Evolutionary conservation across 2,888 invertebrate genomes (phyloP).

Genomic region (Eretmocerus hayati): DNA sequence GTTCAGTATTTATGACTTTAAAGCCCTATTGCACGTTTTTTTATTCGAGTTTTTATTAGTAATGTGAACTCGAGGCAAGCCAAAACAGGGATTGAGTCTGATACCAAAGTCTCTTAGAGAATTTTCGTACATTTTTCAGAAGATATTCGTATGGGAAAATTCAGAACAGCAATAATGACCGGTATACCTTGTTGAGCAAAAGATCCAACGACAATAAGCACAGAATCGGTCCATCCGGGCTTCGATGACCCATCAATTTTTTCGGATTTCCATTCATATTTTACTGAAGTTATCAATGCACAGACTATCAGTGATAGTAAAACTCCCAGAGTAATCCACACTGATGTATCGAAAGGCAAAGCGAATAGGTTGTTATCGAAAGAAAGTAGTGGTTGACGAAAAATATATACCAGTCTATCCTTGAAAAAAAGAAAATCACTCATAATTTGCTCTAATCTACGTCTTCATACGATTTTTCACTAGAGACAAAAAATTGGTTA

Average conservation of each 20-base stretch:
- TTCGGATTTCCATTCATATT: constrained; percentile 11
- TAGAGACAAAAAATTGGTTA: too few species aligned
- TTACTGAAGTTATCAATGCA: constrained; percentile 1
- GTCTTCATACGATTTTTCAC: too few species aligned
- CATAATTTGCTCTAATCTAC: too few species aligned
- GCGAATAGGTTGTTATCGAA: constrained; percentile 66
- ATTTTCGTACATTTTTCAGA: neutral
- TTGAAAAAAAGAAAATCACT: too few species aligned
- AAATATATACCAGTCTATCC: too few species aligned
- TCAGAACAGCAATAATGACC: too few species aligned
- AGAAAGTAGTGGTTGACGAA: constrained; percentile 65
- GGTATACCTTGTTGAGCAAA: constrained; percentile 59
- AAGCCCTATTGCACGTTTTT: too few species aligned
- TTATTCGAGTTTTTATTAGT: too few species aligned
- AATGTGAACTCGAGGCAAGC: too few species aligned
- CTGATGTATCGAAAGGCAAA: constrained; percentile 58
- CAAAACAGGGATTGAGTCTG: neutral
- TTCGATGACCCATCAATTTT: neutral
- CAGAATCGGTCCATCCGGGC: constrained; percentile 49
- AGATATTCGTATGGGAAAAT: neutral
- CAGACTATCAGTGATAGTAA: constrained; percentile 8
- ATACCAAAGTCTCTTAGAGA: too few species aligned
- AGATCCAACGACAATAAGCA: constrained; percentile 55
- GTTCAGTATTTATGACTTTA: too few species aligned
- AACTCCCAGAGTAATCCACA: constrained; percentile 55